Evolutionary conservation across 2,888 invertebrate genomes (phyloP).

Genomic region (Terebella lapidaria): DNA sequence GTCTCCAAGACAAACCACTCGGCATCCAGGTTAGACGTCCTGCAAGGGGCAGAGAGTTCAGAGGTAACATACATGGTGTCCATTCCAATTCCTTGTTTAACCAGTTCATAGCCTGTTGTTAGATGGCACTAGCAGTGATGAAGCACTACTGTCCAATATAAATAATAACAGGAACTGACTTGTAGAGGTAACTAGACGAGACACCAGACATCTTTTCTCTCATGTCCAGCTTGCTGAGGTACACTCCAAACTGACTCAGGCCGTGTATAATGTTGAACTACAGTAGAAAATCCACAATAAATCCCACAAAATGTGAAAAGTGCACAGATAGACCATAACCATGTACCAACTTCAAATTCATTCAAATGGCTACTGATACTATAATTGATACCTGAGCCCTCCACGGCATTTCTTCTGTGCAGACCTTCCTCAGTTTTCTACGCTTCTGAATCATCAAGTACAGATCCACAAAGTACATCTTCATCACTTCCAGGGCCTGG

Average conservation of each 20-base stretch:
- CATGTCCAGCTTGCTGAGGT: constrained; percentile 44
- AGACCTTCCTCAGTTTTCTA: constrained; percentile 36
- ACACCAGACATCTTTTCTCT: constrained; percentile 37
- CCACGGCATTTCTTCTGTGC: constrained; percentile 46
- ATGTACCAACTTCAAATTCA: background rate
- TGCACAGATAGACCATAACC: background rate
- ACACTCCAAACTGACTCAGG: constrained; percentile 42
- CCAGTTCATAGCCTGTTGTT: background rate
- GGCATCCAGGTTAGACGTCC: constrained; percentile 46
- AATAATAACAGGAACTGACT: background rate
- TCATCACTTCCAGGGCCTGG: constrained; percentile 42
- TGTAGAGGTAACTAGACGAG: constrained; percentile 27
- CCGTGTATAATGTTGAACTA: constrained; percentile 46
- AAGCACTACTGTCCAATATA: background rate
- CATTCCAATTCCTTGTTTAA: background rate
- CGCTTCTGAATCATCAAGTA: constrained; percentile 30
- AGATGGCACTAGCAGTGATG: background rate
- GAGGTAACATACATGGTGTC: background rate
- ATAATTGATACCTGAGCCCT: constrained; percentile 35
- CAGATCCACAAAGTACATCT: constrained; percentile 38
- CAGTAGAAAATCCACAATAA: constrained; percentile 19
- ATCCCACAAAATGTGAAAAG: background rate
- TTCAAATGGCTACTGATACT: too few species aligned
- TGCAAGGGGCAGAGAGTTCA: constrained; percentile 22
- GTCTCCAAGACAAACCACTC: constrained; percentile 52